Base-by-base conservation (phyloP, 2,797 vertebrate species). In the Sorex maritimensis region DNA sequence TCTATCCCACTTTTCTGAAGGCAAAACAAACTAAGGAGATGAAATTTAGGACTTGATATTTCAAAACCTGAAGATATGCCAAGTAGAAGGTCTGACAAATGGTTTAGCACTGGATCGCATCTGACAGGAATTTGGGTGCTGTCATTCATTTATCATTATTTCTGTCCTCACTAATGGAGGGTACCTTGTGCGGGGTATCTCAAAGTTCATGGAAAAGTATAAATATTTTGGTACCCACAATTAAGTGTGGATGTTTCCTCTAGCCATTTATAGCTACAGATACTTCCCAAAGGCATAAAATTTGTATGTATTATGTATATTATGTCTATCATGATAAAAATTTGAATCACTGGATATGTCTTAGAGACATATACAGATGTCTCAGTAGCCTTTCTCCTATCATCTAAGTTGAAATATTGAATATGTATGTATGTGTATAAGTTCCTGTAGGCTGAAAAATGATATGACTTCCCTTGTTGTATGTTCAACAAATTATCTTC, bases 101-200 rank as follows among this genome's bases (percentile, higher is more conserved):
- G 52, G 63, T 87, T 91, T 92, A 75, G 81, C 68, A 71, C 44
- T 44, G 6, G 19, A 1, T 0, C 30, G 65, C 92, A 96, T 93
- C 93, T 96, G 95, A 84, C 90, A 68, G 84, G 49, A 92, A 87
- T 96, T 96, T 96, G 80, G 24, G 28, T 24, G 15, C 58, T 71
- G 55, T 86, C 94, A 81, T 58, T 12, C 58, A 69, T 90, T 95
- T 80, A 73, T 92, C 90, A 55, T 44, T 44, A 23, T 49, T 89
- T 81, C 78, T 30, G 77, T 92, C 75, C 46, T 63, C 83, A 65
- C 0, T 81, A 82, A 92, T 58, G 77, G 94, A 92, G 92, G 84
- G 92, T 80, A 81, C 30, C 49, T 52, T 78, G 71, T 26, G 30
- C 68, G 86, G 55, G 61, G 28, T 71, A 89, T 80, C 41, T 78